A percentile compares a stretch with the other conserved stretches of the same genome.
Evolutionary conservation across 2,888 invertebrate species (phyloP).

Genomic region (Drosophila lutescens): DNA sequence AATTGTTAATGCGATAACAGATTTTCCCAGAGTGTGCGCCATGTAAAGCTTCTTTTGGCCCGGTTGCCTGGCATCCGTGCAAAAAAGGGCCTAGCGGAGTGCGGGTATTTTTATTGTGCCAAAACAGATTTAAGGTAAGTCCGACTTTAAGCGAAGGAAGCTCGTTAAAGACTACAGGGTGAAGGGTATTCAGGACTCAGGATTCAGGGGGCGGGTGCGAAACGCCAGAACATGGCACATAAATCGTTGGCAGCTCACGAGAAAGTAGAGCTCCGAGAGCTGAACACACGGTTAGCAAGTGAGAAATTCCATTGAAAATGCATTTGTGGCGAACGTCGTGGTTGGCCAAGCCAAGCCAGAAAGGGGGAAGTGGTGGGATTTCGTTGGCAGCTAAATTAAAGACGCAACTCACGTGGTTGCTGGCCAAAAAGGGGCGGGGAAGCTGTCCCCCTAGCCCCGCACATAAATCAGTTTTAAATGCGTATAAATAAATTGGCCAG

Average conservation of each 20-base stretch:
- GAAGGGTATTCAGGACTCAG: neutral
- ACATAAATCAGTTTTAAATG: conserved; percentile 77
- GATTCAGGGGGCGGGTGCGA: neutral
- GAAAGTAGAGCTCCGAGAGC: conserved; percentile 22
- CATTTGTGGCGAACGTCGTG: conserved; percentile 63
- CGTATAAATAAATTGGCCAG: conserved; percentile 74
- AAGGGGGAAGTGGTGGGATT: conserved; percentile 13
- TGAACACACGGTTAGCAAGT: conserved; percentile 45
- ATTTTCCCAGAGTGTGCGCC: conserved; percentile 51
- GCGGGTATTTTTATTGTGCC: conserved; percentile 47
- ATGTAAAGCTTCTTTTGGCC: conserved; percentile 43
- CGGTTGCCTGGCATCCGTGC: conserved; percentile 20
- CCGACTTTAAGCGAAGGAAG: conserved; percentile 28
- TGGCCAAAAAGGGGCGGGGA: conserved; percentile 3
- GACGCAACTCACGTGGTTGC: conserved; percentile 64
- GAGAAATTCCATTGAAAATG: conserved; percentile 72
- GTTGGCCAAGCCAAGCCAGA: conserved; percentile 14
- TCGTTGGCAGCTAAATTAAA: conserved; percentile 64
- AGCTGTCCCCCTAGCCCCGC: conserved; percentile 48
- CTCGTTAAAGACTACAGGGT: neutral
- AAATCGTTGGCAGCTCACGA: conserved; percentile 62
- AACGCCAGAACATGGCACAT: conserved; percentile 50
- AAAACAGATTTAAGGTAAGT: conserved; percentile 61
- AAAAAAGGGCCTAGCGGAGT: conserved; percentile 12
- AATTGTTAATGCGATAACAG: conserved; percentile 76